Percentiles rank a stretch among this genome's conserved stretches.
Conservation (phyloP, 92 coral and sea anemone genomes). For the Virgularia gustaviana region DNA sequence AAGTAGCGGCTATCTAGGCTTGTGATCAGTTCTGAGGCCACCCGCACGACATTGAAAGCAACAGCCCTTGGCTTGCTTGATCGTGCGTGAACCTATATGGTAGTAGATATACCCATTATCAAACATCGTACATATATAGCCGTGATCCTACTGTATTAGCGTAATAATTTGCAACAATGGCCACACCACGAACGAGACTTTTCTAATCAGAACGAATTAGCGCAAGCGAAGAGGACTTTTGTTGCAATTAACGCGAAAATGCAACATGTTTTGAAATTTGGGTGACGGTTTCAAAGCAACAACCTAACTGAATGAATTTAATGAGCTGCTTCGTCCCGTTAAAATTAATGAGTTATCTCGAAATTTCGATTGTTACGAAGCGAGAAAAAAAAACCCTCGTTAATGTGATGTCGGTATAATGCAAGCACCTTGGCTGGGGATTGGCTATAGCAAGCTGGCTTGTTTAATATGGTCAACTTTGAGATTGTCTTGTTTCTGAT, state of each 20-base stretch:
- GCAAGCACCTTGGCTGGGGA: too few species aligned
- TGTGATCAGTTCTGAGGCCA: too few species aligned
- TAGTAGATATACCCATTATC: not conserved
- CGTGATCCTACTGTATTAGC: not conserved
- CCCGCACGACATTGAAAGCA: too few species aligned
- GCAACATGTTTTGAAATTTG: slow-evolving; percentile 11
- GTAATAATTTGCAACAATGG: too few species aligned
- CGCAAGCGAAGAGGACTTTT: not conserved
- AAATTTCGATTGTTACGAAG: not conserved
- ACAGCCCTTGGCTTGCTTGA: too few species aligned
- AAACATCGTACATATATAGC: not conserved
- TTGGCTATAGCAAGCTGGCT: too few species aligned
- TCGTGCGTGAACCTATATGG: too few species aligned
- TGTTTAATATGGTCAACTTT: too few species aligned
- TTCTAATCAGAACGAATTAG: slow-evolving; percentile 29
- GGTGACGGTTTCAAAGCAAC: not conserved
- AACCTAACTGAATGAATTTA: slow-evolving; percentile 27
- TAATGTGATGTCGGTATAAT: too few species aligned
- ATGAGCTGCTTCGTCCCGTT: slow-evolving; percentile 22
- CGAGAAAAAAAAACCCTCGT: too few species aligned
- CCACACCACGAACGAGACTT: not conserved
- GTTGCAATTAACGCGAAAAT: slow-evolving; percentile 20
- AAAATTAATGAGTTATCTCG: slow-evolving; percentile 34
- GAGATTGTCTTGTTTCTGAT: too few species aligned
- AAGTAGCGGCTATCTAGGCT: too few species aligned